Evolutionary conservation across 35 echinoderm and acorn worm genomes (phyloP).

Genomic region (Patiria miniata): DNA sequence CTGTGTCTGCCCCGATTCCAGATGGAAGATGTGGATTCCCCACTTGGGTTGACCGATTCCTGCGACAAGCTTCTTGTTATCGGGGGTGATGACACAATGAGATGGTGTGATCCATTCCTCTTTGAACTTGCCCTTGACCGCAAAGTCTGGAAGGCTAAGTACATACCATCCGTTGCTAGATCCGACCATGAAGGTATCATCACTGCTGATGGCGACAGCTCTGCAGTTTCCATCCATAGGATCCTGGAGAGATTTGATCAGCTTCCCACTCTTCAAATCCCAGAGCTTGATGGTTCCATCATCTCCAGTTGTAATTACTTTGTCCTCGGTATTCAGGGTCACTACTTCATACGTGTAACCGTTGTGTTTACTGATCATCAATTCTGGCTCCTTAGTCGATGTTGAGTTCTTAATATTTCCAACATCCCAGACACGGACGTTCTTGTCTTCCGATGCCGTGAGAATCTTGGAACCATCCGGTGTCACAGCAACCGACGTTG

Average conservation of each 20-base stretch:
- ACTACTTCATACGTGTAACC: neutral
- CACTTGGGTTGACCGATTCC: conserved; percentile 20
- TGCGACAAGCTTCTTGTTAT: neutral
- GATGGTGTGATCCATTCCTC: neutral
- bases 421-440: conserved; percentile 41
- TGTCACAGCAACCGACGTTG: neutral
- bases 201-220: conserved; percentile 9
- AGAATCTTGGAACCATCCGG: conserved; percentile 33
- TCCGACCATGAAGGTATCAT: conserved; percentile 29
- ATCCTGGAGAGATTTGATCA: neutral
- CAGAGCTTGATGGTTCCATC: conserved; percentile 19
- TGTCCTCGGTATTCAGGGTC: neutral
- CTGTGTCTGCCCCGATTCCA: neutral
- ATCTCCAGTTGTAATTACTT: conserved; percentile 14
- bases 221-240: neutral
- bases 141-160: conserved; percentile 3
- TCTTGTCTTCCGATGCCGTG: conserved; percentile 34
- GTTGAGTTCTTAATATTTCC: neutral
- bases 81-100: conserved; percentile 24
- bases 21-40: neutral
- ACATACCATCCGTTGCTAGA: conserved; percentile 14
- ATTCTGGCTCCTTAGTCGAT: neutral
- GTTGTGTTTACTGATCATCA: conserved; percentile 18
- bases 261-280: conserved; percentile 21
- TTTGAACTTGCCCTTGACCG: neutral